A percentile compares a stretch with the other conserved stretches of the same genome.
Conservation (phyloP, 1,140 invertebrate species). For the Hormaphis cornu region DNA sequence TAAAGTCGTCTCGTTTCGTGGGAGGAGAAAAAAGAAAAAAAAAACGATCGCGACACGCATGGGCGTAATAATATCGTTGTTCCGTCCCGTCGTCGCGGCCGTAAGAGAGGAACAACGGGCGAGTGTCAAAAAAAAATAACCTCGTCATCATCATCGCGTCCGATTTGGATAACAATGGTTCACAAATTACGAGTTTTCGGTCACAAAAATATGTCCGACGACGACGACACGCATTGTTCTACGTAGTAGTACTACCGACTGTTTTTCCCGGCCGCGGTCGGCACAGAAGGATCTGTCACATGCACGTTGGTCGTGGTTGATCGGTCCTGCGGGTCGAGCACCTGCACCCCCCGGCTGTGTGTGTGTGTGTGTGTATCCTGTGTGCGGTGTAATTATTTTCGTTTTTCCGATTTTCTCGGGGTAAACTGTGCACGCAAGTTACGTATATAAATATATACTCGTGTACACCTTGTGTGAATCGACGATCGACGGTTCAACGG, state of each 20-base stretch:
- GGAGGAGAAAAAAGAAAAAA: no score
- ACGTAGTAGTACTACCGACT: no score
- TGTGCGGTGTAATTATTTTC: slow-evolving; percentile 1
- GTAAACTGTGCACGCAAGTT: neutral
- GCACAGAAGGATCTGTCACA: slow-evolving; percentile 15
- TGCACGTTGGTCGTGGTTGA: slow-evolving; percentile 21
- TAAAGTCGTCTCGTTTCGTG: neutral
- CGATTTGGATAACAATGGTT: slow-evolving; percentile 19
- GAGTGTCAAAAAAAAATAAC: neutral
- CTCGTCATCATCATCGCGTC: slow-evolving; percentile 4
- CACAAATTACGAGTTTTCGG: slow-evolving; percentile 26
- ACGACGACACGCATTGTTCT: slow-evolving; percentile 9
- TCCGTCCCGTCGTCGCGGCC: neutral
- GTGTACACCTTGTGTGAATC: no score
- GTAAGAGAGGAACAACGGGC: neutral
- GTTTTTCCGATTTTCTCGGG: slow-evolving; percentile 14
- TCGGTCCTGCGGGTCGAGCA: neutral
- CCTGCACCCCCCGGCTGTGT: neutral
- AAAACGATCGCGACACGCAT: neutral
- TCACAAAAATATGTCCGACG: slow-evolving; percentile 9
- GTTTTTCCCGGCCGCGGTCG: neutral
- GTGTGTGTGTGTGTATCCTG: neutral
- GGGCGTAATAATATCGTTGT: neutral
- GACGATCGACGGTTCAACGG: slow-evolving; percentile 1
- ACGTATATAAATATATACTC: no score